Evolutionary conservation across 2,113 vertebrate species (phyloP), one percentile per base, ranked within the genome.

Genomic region (Oncorhynchus mykiss): DNA sequence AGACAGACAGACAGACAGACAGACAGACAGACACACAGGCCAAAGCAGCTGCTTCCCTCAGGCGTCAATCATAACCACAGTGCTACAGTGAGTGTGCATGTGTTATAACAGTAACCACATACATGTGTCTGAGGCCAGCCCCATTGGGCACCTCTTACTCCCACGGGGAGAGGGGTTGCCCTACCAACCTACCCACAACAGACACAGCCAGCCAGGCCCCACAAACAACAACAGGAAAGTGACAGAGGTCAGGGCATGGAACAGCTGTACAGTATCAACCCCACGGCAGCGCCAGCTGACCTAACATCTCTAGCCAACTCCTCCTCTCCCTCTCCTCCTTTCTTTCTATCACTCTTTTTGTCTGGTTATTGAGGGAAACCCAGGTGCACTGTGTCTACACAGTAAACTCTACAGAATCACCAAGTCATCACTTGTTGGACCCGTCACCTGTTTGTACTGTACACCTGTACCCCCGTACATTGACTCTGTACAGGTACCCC

Each of bases 251-350:
- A 27, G 27, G 3, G 68, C 80, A 57, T 75, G 24, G 74, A 82
- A 84, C 86, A 90, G 88, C 86, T 89, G 85, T 31, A 68, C 9
- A 49, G 25, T 78, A 78, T 80, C 67, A 75, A 68, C 84, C 29
- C 80, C 70, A 70, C 80, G 71, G 51, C 80, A 45, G 39, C 2
- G 39, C 9, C 39, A 75, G 82, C 84, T 77, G 82, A 74, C 24
- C 71, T 68, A 65, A 87, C 87, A 80, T 6, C 1, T 0, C 3
- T 45, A 45, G 2, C 39, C 8, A 7, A 11, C 18, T 78, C 83
- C 77, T 73, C 51, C 72, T 68, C 5, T 67, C 13, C 66, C 13
- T 67, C 27, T 34, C 34, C 34, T 34, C 34, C 6, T 34, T 34
- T 34, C 34, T 34, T 34, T 34, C 34, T 34, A 34, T 34, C 6